Base-by-base conservation (phyloP, 2,888 invertebrate genomes). In the Cantharis flavilabris region DNA sequence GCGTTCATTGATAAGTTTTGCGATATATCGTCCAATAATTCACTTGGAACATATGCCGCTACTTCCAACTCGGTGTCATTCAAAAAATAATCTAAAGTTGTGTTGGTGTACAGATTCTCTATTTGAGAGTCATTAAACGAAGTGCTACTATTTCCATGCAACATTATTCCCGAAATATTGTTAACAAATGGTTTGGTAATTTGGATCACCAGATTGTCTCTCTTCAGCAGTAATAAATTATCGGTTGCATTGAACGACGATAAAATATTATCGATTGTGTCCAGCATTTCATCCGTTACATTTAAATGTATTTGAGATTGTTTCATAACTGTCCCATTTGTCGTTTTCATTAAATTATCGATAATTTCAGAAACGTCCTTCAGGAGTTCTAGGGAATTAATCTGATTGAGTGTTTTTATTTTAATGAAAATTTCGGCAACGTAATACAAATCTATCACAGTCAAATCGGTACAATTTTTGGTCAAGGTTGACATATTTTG, bases 261-360 rank as follows among this genome's bases (percentile, higher is more conserved):
- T 79, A 92, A 89, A 49, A 92, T 88, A 80, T 89, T 88, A 81
- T 91, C 92, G 28, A 92, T 87, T 9, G 91, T 89, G 82, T 92
- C 92, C 71, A 94, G 86, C 78, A 93, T 89, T 13, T 90, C 89
- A 85, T 93, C 93, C 1, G 93, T 93, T 14, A 92, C 91, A 86
- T 93, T 93, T 73, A 93, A 88, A 10, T 81, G 64, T 20, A 89
- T 89, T 86, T 91, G 91, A 0, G 92, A 89, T 81, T 90, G 85
- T 76, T 80, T 78, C 63, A 87, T 76, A 7, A 80, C 75, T 14
- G 76, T 69, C 0, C 62, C 64, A 67, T 85, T 80, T 4, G 80
- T 80, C 3, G 81, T 79, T 10, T 81, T 76, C 62, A 86, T 73
- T 16, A 88, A 62, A 85, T 90, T 90, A 83, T 93, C 90, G 85